These are phyloP conservation scores for Eristalis tenax DNA, from an alignment of 2,888 invertebrate species.

Conservation along the genomic window DNA sequence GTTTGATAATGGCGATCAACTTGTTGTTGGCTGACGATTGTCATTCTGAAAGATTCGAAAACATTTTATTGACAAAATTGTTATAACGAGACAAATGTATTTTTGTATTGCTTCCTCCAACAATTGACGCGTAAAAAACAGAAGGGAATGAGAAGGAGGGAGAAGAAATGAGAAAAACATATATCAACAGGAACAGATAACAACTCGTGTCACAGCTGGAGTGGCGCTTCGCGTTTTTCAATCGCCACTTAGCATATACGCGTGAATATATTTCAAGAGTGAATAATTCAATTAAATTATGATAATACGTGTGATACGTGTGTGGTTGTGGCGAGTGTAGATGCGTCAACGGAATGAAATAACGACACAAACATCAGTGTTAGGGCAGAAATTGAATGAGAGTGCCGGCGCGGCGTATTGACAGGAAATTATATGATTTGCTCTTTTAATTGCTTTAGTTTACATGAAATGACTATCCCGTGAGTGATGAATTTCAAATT, in stretches of 20 bases:
- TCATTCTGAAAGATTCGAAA: constrained; percentile 45
- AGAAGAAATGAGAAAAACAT: not conserved
- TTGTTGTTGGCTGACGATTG: constrained; percentile 27
- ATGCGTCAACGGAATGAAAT: constrained; percentile 15
- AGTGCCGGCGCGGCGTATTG: not conserved
- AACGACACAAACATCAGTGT: not conserved
- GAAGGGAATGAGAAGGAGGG: not conserved
- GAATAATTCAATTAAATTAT: constrained; percentile 40
- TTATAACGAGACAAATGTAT: not conserved
- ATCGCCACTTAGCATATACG: constrained; percentile 15
- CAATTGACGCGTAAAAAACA: constrained; percentile 5
- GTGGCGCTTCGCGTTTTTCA: constrained; percentile 7
- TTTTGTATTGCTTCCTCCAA: not conserved
- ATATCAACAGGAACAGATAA: not conserved
- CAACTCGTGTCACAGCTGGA: not conserved
- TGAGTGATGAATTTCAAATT: not conserved
- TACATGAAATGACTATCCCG: not conserved
- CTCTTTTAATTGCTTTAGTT: constrained; percentile 25
- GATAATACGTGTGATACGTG: constrained; percentile 27
- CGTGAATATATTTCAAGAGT: constrained; percentile 25
- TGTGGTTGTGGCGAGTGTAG: not conserved
- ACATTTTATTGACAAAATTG: constrained; percentile 24
- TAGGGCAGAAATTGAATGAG: not conserved
- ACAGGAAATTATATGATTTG: constrained; percentile 35
- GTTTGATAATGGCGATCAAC: constrained; percentile 21